A percentile compares a stretch with the other conserved stretches of the same genome.
Evolutionary conservation across 1,140 invertebrate species (phyloP).

Genomic region (Lordiphosa clarofinis): DNA sequence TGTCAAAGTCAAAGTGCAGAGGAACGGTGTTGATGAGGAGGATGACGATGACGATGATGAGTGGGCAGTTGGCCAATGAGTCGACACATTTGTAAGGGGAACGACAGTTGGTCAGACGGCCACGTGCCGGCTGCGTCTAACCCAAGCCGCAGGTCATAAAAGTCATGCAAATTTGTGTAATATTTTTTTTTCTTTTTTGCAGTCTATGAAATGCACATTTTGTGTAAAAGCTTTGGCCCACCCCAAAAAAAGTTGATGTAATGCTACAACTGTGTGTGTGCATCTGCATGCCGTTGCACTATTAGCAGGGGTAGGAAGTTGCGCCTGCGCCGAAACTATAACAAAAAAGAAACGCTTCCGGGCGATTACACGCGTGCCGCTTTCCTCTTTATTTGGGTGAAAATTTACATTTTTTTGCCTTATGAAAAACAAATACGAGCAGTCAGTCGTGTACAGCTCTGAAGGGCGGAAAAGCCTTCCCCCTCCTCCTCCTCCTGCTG

Average conservation of each 20-base stretch:
- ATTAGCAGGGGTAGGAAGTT: conserved; percentile 4
- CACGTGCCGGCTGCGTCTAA: conserved; percentile 12
- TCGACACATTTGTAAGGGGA: conserved; percentile 28
- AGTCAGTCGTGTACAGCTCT: conserved; percentile 10
- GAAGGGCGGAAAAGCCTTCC: conserved; percentile 16
- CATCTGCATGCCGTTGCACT: conserved; percentile 17
- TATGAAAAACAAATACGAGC: conserved; percentile 64
- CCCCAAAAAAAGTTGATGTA: background rate
- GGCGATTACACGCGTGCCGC: conserved; percentile 72
- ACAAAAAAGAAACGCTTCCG: conserved; percentile 54
- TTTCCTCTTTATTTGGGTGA: conserved; percentile 58
- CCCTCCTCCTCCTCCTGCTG: conserved; percentile 46
- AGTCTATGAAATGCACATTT: conserved; percentile 32
- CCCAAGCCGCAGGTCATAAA: conserved; percentile 42
- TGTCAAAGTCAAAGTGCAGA: conserved; percentile 47
- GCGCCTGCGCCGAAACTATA: conserved; percentile 16
- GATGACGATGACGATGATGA: conserved; percentile 27
- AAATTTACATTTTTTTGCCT: conserved; percentile 73
- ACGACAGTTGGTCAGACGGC: conserved; percentile 36
- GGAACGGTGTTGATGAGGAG: background rate
- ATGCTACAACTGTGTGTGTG: conserved; percentile 13
- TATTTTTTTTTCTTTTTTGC: conserved; percentile 5
- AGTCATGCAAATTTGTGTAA: conserved; percentile 44
- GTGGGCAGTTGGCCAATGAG: conserved; percentile 62
- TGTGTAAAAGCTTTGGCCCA: conserved; percentile 28